phyloP scores from a whole-genome alignment of 2,113 vertebrate genomes.

The Syngnathoides biaculeatus region DNA sequence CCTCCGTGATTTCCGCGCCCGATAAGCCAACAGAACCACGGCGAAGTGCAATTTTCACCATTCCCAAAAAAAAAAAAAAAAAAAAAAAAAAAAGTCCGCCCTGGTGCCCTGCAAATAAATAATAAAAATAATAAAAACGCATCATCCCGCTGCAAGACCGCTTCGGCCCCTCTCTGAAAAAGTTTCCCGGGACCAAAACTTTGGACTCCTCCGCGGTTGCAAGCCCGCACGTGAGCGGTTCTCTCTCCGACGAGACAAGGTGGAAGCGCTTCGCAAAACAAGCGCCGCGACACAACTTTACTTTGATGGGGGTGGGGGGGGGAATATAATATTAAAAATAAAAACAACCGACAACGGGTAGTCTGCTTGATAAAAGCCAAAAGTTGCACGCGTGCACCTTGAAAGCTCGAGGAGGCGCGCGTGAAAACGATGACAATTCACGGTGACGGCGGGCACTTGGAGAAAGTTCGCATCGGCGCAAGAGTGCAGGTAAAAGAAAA shows the following conservation, averaged over 20 bases:
- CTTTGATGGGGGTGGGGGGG: background rate
- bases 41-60: background rate
- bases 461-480: conserved; percentile 62
- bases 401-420: conserved; percentile 24
- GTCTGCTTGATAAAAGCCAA: conserved; percentile 17
- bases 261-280: background rate
- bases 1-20: background rate
- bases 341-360: background rate
- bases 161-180: background rate
- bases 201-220: conserved; percentile 1
- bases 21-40: background rate
- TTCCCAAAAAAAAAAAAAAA: too few relatives aligned
- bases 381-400: conserved; percentile 58
- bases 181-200: conserved; percentile 5
- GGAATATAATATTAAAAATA: background rate
- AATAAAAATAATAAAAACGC: too few relatives aligned
- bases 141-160: background rate
- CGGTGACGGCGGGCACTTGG: conserved; percentile 66
- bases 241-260: conserved; percentile 1
- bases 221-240: background rate
- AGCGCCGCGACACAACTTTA: background rate
- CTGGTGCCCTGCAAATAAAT: background rate
- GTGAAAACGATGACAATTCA: conserved; percentile 37
- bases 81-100: background rate
- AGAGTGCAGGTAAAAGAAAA: conserved; percentile 53